These are phyloP conservation scores for Phoeniculus purpureus DNA, from an alignment of 2,797 vertebrate genomes.

Conservation along the genomic window DNA sequence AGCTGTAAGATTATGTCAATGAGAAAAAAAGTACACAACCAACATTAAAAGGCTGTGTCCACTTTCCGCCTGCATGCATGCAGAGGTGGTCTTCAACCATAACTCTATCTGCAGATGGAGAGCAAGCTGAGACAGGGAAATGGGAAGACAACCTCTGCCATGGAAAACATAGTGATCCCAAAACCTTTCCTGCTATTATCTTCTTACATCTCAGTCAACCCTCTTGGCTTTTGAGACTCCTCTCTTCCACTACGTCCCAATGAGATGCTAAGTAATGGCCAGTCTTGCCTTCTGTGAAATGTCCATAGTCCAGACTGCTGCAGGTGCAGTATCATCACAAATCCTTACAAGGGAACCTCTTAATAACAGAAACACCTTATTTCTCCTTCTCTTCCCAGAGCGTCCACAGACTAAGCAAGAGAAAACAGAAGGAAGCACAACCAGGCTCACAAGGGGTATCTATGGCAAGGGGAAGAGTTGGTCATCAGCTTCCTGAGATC, in stretches of 20 bases:
- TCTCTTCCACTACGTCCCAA: background rate
- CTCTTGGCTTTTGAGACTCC: background rate
- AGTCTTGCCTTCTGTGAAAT: background rate
- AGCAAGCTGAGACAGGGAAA: background rate
- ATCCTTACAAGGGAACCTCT: background rate
- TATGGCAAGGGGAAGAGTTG: background rate
- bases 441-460: background rate
- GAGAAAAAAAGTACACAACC: background rate
- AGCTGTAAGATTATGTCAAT: background rate
- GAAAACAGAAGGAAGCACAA: background rate
- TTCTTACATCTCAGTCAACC: background rate
- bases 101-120: background rate
- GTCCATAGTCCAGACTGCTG: background rate
- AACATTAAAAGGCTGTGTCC: background rate
- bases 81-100: background rate
- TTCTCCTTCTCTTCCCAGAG: background rate
- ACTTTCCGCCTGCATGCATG: background rate
- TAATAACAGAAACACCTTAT: background rate
- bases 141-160: background rate
- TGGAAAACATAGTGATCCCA: background rate
- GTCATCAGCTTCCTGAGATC: background rate
- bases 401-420: fast-evolving
- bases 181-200: background rate
- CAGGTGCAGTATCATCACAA: background rate
- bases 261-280: background rate